Base-by-base conservation (phyloP, 1,140 invertebrate genomes). In the Stenopsyche tienmushanensis region DNA sequence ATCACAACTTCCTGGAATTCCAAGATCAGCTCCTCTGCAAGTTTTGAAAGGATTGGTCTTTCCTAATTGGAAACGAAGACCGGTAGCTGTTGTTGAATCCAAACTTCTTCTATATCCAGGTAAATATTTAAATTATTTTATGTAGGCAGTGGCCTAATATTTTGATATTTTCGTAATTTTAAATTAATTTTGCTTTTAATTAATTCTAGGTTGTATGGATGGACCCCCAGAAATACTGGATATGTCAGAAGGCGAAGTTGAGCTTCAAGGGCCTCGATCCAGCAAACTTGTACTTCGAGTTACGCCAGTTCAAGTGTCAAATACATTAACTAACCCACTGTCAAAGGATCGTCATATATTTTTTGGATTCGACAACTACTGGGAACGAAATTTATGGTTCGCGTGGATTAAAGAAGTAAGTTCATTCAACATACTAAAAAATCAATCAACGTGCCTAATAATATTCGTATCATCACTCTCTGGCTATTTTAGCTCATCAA, bases 11-110 rank as follows among this genome's bases (percentile, higher is more conserved):
- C 73, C 74, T 20, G 82, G 82, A 21, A 81, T 83, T 64, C 80
- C 80, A 26, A 76, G 80, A 67, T 84, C 83, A 58, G 86, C 86
- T 1, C 82, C 82, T 50, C 76, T 84, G n/a, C 76, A 84, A 18
- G 79, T 88, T 18, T 74, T 88, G 41, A 88, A 88, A 73, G 86
- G 86, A 39, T 81, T 87, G 63, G 86, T 88, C 54, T 86, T 87
- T 72, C 86, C 86, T 8, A 85, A 87, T 73, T 88, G 86, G 86
- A 85, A 85, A 72, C 79, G 81, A 44, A 76, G 85, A 60, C 77
- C 81, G 7, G 77, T 86, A 3, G 82, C 85, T 63, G 77, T 88
- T 64, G 78, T 85, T 70, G 84, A 84, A 65, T 84, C 83, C n/a
- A 78, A 83, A 62, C 76, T 88, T 34, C 82, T 86, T 71, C 82